These are phyloP conservation scores for Ochotona princeps DNA, from an alignment of 2,113 vertebrate genomes.

Conservation along the genomic window DNA sequence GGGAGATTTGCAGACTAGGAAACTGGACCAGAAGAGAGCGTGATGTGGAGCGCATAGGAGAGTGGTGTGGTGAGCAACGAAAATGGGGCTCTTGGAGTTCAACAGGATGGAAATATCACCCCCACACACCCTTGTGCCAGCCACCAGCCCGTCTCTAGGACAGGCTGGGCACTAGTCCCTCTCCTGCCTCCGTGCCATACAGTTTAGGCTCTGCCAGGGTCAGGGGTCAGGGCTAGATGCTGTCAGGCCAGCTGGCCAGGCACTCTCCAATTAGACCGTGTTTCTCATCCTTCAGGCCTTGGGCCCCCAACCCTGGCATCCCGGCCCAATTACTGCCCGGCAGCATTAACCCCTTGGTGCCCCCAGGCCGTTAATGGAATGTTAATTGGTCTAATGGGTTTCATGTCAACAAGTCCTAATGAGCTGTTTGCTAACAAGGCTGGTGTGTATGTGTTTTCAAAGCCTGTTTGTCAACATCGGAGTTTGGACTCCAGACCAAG, in stretches of 20 bases:
- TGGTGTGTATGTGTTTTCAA: constrained; percentile 70
- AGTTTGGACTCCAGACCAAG: not conserved
- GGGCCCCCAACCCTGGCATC: constrained; percentile 66
- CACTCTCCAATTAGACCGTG: constrained; percentile 77
- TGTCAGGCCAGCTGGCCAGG: constrained; percentile 48
- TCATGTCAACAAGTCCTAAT: constrained; percentile 85
- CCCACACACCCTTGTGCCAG: not conserved
- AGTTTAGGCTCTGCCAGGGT: not conserved
- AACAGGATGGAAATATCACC: not conserved
- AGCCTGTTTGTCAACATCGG: constrained; percentile 78
- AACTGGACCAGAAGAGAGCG: not conserved
- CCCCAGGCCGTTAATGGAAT: constrained; percentile 82
- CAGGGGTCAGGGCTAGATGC: constrained; percentile 43
- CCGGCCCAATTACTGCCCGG: constrained; percentile 76
- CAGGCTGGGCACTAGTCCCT: not conserved
- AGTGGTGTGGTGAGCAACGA: not conserved
- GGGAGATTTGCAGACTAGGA: not conserved
- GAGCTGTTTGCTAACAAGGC: constrained; percentile 82
- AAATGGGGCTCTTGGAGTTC: not conserved
- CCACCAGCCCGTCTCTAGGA: not conserved
- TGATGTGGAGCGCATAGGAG: too few relatives aligned
- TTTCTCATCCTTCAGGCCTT: constrained; percentile 73
- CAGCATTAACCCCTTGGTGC: constrained; percentile 83
- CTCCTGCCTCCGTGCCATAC: not conserved
- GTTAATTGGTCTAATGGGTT: constrained; percentile 86